A percentile compares a stretch with the other conserved stretches of the same genome.
Evolutionary conservation across 2,797 vertebrate genomes (phyloP).

Genomic region (Mycteria americana): DNA sequence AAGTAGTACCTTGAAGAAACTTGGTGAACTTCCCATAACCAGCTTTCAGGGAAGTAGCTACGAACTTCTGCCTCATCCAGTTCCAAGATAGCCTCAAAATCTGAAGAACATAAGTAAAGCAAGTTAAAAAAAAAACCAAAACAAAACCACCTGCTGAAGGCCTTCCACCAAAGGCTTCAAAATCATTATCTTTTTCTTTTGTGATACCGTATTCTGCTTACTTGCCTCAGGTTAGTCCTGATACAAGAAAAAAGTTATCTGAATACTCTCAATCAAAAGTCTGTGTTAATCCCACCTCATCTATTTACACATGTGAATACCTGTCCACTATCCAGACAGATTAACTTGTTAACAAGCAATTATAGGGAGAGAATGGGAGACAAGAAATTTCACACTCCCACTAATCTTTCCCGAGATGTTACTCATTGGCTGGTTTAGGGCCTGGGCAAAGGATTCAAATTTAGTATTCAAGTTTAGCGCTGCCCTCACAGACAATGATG

Average conservation of each 20-base stretch:
- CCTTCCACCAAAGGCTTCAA: background rate
- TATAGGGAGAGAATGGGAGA: background rate
- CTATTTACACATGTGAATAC: background rate
- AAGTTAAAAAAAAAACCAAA: background rate
- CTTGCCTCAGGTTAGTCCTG: background rate
- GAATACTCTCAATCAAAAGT: background rate
- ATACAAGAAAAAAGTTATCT: background rate
- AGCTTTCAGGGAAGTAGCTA: constrained; percentile 94
- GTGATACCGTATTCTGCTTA: background rate
- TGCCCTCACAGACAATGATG: background rate
- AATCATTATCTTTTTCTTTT: background rate
- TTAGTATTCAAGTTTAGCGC: background rate
- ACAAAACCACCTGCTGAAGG: background rate
- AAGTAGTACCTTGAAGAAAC: constrained; percentile 64
- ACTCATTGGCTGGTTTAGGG: background rate
- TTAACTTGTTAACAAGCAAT: background rate
- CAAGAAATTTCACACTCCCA: background rate
- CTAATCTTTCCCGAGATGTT: background rate
- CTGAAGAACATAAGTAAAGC: constrained; percentile 33
- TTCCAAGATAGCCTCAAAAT: constrained; percentile 68
- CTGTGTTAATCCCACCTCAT: background rate
- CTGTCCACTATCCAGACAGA: background rate
- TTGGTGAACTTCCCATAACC: constrained; percentile 91
- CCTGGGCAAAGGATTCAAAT: background rate
- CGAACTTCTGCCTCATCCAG: constrained; percentile 77